These are phyloP conservation scores for Cotesia congregata DNA, from an alignment of 2,888 invertebrate genomes.

Conservation along the genomic window DNA sequence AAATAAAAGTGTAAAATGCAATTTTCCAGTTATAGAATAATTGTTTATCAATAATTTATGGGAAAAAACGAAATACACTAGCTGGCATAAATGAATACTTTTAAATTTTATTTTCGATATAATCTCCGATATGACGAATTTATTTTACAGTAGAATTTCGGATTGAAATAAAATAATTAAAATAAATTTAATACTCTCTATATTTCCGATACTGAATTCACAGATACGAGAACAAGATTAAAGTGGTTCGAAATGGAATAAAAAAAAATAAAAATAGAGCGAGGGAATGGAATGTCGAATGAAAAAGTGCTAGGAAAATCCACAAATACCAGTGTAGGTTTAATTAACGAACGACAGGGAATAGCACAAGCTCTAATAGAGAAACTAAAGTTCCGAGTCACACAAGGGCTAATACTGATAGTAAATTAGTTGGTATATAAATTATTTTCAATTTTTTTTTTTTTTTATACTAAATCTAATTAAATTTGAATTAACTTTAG, in stretches of 20 bases:
- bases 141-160: not conserved
- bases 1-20: not conserved
- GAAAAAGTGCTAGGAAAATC: conserved; percentile 31
- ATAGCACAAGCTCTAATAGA: conserved; percentile 7
- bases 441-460: not conserved
- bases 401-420: not conserved
- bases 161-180: conserved; percentile 8
- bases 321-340: conserved; percentile 36
- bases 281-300: not conserved
- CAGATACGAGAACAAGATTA: conserved; percentile 14
- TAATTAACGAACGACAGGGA: conserved; percentile 39
- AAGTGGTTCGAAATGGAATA: conserved; percentile 14
- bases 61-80: not conserved
- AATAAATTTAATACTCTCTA: not conserved
- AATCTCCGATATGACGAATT: not conserved
- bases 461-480: not conserved
- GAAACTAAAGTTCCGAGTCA: conserved; percentile 10
- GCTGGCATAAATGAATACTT: not conserved
- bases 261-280: conserved; percentile 24
- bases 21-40: not conserved
- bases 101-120: not conserved
- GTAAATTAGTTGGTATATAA: not conserved
- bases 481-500: not conserved
- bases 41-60: not conserved
- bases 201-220: conserved; percentile 1